phyloP scores from a whole-genome alignment of 2,113 vertebrate species.

The Eublepharis macularius region DNA sequence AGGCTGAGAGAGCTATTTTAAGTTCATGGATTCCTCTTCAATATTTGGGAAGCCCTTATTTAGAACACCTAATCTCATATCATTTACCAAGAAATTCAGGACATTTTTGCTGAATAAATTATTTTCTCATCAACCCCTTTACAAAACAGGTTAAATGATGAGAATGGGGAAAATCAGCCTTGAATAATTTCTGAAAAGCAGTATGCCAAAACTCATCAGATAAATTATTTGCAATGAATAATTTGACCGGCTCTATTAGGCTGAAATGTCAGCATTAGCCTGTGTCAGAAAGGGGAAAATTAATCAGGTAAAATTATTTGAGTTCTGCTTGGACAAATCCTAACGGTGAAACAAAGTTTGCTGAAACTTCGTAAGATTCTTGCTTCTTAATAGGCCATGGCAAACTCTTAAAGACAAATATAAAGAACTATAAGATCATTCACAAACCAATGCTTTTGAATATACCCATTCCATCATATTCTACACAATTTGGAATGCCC shows the following conservation, averaged over 20 bases:
- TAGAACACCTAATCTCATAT: constrained; percentile 24
- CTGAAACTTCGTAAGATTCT: neutral
- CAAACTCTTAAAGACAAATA: neutral
- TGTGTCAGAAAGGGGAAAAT: neutral
- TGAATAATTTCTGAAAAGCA: constrained; percentile 35
- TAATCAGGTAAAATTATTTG: constrained; percentile 27
- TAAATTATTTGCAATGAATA: constrained; percentile 13
- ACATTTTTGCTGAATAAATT: constrained; percentile 36
- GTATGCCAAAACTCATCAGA: constrained; percentile 31
- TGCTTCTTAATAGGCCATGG: neutral
- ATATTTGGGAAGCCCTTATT: neutral
- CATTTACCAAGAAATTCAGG: neutral
- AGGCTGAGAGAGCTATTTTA: too few species aligned
- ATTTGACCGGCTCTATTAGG: constrained; percentile 1
- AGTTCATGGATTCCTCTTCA: neutral
- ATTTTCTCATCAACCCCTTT: constrained; percentile 17
- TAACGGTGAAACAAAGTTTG: neutral
- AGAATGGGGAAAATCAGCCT: neutral
- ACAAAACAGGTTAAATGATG: constrained; percentile 21
- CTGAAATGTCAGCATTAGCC: constrained; percentile 33
- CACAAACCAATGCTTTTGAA: neutral
- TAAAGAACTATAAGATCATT: neutral
- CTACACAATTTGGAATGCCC: neutral
- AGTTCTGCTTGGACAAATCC: constrained; percentile 20
- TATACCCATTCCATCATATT: neutral